phyloP scores from a whole-genome alignment of 1,140 invertebrate species.

The Drosophila arizonae region DNA sequence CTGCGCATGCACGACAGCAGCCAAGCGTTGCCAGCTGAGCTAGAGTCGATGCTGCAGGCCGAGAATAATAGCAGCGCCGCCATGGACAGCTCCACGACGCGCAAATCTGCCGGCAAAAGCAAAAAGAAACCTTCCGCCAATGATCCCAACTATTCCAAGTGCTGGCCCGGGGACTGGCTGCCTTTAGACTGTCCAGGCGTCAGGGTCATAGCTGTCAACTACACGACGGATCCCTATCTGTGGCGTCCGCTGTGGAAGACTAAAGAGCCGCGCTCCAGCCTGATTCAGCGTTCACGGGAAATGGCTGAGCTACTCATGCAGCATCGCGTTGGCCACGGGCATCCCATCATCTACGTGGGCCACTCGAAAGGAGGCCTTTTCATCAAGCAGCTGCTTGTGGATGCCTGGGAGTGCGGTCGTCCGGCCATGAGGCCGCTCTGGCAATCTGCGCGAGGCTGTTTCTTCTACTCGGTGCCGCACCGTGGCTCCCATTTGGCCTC shows the following conservation, averaged over 20 bases:
- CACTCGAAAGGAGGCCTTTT: slow-evolving; percentile 89
- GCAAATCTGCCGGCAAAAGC: slow-evolving; percentile 35
- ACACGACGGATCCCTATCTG: slow-evolving; percentile 87
- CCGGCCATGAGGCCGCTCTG: slow-evolving; percentile 82
- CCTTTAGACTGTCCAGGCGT: slow-evolving; percentile 87
- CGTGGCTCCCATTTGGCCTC: slow-evolving; percentile 87
- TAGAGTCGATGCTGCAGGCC: slow-evolving; percentile 63
- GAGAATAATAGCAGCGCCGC: slow-evolving; percentile 16
- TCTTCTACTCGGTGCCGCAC: slow-evolving; percentile 90
- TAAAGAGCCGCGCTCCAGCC: slow-evolving; percentile 85
- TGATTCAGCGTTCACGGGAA: slow-evolving; percentile 86
- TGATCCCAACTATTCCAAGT: slow-evolving; percentile 84
- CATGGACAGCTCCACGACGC: slow-evolving; percentile 3
- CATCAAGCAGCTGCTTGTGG: slow-evolving; percentile 87
- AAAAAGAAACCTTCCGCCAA: slow-evolving; percentile 62
- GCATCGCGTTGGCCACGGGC: slow-evolving; percentile 85
- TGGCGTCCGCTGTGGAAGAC: slow-evolving; percentile 88
- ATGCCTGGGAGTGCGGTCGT: slow-evolving; percentile 84
- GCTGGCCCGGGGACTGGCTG: slow-evolving; percentile 89
- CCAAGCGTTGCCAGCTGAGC: slow-evolving; percentile 48
- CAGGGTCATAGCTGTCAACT: slow-evolving; percentile 88
- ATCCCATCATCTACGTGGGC: slow-evolving; percentile 88
- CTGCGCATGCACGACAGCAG: slow-evolving; percentile 72
- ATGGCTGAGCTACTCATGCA: slow-evolving; percentile 86
- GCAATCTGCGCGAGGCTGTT: slow-evolving; percentile 85